Base-by-base conservation (phyloP, 2,888 invertebrate genomes). In the Choreutis nemorana region DNA sequence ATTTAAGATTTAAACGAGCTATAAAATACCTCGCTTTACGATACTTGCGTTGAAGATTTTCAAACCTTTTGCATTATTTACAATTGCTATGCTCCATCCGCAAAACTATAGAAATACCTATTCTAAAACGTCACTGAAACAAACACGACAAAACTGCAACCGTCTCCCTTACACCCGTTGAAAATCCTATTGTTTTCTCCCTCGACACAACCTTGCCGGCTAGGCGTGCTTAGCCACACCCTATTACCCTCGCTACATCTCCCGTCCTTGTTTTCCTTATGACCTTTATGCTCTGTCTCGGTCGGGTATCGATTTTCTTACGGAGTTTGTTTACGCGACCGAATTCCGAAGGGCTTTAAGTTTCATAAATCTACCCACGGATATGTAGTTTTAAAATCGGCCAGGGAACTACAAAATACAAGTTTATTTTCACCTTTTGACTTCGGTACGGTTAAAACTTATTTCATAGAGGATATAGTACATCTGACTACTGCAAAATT, bases 211-310 rank as follows among this genome's bases (percentile, higher is more conserved):
- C 42, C 40, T 46, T 51, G 50, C 52, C 53, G 46, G 48, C 54
- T 50, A 58, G 59, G 60, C 56, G 64, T 58, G 52, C 38, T 45
- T 45, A 55, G 62, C 71, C 68, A 59, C 73, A 71, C 72, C 73
- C 67, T 50, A 43, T 45, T 53, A 50, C 57, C 59, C 48, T 26
- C 40, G 40, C 31, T 35, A 20, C 32, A 39, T 34, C 29, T 40
- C 33, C 45, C 41, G 33, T 56, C 63, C 50, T 48, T 46, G 55
- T 57, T 61, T 42, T 49, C 53, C 63, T 45, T 48, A 34, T 45
- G 43, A 37, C 47, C 46, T 32, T 40, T 41, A 37, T 48, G 41
- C 41, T 34, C 33, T 45, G 42, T 56, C 60, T 38, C 58, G 49
- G 48, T 46, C 49, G 25, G 23, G 48, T 68, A 70, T 70, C 66